These are phyloP conservation scores for Empis livida DNA, from an alignment of 2,888 invertebrate species.

Conservation along the genomic window DNA sequence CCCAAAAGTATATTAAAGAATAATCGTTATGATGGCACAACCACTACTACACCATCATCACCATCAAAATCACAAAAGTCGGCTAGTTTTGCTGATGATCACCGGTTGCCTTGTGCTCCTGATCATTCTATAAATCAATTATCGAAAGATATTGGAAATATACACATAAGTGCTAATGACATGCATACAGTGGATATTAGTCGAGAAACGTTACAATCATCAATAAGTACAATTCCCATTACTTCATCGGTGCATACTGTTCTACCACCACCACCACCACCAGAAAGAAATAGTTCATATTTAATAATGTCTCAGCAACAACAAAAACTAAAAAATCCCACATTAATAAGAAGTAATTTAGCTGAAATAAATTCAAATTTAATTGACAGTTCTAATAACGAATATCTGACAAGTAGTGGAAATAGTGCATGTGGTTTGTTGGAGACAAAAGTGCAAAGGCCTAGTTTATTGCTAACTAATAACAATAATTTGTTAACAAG, in stretches of 20 bases:
- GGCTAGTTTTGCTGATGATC: constrained; percentile 34
- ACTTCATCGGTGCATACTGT: constrained; percentile 1
- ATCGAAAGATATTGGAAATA: constrained; percentile 23
- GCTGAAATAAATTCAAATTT: too few relatives aligned
- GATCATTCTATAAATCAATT: constrained; percentile 28
- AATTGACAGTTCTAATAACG: background rate
- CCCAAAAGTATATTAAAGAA: constrained; percentile 36
- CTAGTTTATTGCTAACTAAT: constrained; percentile 7
- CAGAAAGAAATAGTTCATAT: constrained; percentile 80
- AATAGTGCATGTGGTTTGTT: background rate
- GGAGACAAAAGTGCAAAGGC: background rate
- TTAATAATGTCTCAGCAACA: constrained; percentile 64
- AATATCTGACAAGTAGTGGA: background rate
- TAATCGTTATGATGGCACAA: constrained; percentile 26
- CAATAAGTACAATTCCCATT: background rate
- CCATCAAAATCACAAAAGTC: constrained; percentile 35
- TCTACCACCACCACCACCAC: constrained; percentile 55
- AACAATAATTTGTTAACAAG: background rate
- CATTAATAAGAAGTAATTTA: too few relatives aligned
- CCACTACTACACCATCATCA: constrained; percentile 25
- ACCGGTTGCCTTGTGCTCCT: constrained; percentile 19
- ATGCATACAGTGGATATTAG: constrained; percentile 13
- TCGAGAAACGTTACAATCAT: constrained; percentile 8
- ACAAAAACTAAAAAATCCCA: constrained; percentile 14
- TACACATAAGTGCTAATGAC: background rate